Base-by-base conservation (phyloP, 2,797 vertebrate genomes). In the Karalla daura region DNA sequence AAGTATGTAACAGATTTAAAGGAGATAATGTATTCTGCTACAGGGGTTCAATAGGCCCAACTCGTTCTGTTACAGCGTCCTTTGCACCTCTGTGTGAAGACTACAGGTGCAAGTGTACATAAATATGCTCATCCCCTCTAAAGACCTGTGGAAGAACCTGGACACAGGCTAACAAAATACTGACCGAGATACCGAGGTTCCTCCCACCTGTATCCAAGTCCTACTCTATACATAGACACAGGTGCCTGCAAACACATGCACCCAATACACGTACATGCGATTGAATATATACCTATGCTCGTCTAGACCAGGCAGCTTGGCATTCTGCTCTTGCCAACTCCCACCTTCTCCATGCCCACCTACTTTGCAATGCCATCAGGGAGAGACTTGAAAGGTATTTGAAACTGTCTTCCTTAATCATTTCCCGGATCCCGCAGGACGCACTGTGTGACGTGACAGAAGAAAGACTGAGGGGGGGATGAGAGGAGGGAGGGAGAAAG, bases 321-420 rank as follows among this genome's bases (percentile, higher is more conserved):
- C 46, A 53, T 41, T 20, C 54, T 83, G 44, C 36, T 81, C 53
- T 53, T 68, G 37, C 74, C 55, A 70, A 41, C 76, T 80, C 55
- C 83, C 79, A 84, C 72, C 65, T 85, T 76, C 70, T 81, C 45
- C 70, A 27, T 88, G 77, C 83, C 89, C 87, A 89, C 90, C 88
- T 90, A 87, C 83, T 89, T 86, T 81, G 66, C 51, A 9, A 40
- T 73, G 88, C 79, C 90, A 87, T 89, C 78, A 72, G 91, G 92
- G 91, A 93, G 78, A 81, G 58, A 80, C 84, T 85, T 83, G 84
- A 93, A 92, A 92, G 90, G 92, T 92, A 93, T 91, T 93, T 92
- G 91, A 92, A 93, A 90, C 84, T 90, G 88, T 91, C 90, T 86
- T 89, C 83, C 86, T 91, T 93, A 92, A 92, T 91, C 87, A 93